A percentile compares a stretch with the other conserved stretches of the same genome.
Evolutionary conservation across 2,888 invertebrate genomes (phyloP).

Genomic region (Choristoneura rosaceana): DNA sequence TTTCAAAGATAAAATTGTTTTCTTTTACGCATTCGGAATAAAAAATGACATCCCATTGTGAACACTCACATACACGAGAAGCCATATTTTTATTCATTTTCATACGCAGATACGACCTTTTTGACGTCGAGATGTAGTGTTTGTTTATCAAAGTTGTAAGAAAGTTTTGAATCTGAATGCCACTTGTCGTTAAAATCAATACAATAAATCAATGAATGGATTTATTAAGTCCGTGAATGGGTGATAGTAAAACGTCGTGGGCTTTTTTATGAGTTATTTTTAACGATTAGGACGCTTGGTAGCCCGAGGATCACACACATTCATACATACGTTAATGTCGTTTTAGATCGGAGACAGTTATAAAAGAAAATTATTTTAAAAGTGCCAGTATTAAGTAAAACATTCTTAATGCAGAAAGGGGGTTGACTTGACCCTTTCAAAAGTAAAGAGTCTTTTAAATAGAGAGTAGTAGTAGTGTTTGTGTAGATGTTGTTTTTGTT

Average conservation of each 20-base stretch:
- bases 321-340: neutral
- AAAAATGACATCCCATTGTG: slow-evolving; percentile 41
- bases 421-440: too few relatives aligned
- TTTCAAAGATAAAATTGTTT: slow-evolving; percentile 70
- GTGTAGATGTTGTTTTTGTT: too few relatives aligned
- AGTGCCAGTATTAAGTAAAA: too few relatives aligned
- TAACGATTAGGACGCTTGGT: slow-evolving; percentile 26
- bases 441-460: too few relatives aligned
- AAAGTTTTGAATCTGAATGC: slow-evolving; percentile 47
- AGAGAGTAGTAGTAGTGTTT: too few relatives aligned
- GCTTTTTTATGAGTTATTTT: slow-evolving; percentile 38
- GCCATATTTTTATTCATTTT: slow-evolving; percentile 16
- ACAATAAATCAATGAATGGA: slow-evolving; percentile 69
- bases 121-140: slow-evolving; percentile 50
- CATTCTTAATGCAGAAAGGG: too few relatives aligned
- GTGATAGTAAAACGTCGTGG: slow-evolving; percentile 40
- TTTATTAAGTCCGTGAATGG: slow-evolving; percentile 40
- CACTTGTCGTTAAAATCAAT: slow-evolving; percentile 72
- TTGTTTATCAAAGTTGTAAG: slow-evolving; percentile 34
- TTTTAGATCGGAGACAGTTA: neutral
- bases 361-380: too few relatives aligned
- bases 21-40: slow-evolving; percentile 46
- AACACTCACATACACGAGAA: slow-evolving; percentile 19
- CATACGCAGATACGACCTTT: slow-evolving; percentile 53
- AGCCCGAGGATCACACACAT: slow-evolving; percentile 10